Evolutionary conservation across 2,888 invertebrate species (phyloP).

Genomic region (Heteropelma amictum): DNA sequence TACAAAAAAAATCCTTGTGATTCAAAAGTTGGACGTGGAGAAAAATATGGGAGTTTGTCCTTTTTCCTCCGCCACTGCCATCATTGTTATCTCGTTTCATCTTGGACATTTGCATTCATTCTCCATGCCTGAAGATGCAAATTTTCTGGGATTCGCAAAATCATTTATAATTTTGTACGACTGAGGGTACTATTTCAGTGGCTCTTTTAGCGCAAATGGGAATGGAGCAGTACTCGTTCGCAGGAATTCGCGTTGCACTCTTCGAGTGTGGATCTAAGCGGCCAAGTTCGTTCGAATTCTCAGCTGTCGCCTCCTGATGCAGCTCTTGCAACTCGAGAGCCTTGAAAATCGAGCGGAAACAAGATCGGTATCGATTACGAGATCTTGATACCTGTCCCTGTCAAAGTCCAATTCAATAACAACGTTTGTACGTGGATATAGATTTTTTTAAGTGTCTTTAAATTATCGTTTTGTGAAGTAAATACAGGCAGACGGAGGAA

Average conservation of each 20-base stretch:
- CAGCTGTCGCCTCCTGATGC: slow-evolving; percentile 16
- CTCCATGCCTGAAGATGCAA: too few relatives aligned
- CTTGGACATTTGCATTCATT: too few relatives aligned
- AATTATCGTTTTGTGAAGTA: slow-evolving; percentile 1
- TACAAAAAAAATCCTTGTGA: too few relatives aligned
- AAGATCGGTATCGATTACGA: not conserved
- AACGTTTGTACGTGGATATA: not conserved
- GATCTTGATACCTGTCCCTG: not conserved
- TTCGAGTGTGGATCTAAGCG: slow-evolving; percentile 57
- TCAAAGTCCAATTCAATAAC: slow-evolving; percentile 9
- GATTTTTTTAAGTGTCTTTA: slow-evolving; percentile 2
- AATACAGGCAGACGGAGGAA: not conserved
- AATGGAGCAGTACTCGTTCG: too few relatives aligned
- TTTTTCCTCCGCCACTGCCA: too few relatives aligned
- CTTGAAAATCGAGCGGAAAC: slow-evolving; percentile 38
- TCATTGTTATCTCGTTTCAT: too few relatives aligned
- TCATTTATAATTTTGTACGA: too few relatives aligned
- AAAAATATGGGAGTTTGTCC: too few relatives aligned
- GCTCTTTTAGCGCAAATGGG: too few relatives aligned
- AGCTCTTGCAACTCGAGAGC: slow-evolving; percentile 16
- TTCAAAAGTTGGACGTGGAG: too few relatives aligned
- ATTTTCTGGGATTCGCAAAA: too few relatives aligned
- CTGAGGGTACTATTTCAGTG: too few relatives aligned
- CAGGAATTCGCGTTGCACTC: slow-evolving; percentile 47
- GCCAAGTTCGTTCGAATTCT: slow-evolving; percentile 46